Percentiles rank a stretch among this genome's conserved stretches.
These are phyloP conservation scores for Chrysemys picta DNA, from an alignment of 2,113 vertebrate species.

Conservation along the genomic window DNA sequence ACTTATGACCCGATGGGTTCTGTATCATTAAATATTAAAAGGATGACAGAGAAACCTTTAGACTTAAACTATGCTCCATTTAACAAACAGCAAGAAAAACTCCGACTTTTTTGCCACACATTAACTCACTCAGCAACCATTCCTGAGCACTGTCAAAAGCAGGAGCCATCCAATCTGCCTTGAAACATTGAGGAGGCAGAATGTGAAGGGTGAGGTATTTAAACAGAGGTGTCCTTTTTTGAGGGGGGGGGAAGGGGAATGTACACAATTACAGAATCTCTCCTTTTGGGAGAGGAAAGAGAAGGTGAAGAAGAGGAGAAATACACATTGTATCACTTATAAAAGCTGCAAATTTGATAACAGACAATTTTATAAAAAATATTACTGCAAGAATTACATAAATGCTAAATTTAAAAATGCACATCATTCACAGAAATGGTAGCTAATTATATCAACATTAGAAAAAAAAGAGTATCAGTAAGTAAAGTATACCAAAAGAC, in stretches of 20 bases:
- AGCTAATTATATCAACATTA: fast-evolving
- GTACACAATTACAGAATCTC: background rate
- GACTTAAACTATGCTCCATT: background rate
- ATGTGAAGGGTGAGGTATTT: background rate
- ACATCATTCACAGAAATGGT: background rate
- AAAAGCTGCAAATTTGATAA: background rate
- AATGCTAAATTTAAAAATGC: background rate
- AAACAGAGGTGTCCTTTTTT: background rate
- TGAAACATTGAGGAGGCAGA: background rate
- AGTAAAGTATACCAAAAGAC: background rate
- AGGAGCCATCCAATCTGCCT: background rate
- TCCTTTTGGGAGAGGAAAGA: background rate
- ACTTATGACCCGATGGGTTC: background rate
- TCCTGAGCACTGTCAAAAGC: background rate
- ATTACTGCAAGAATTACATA: background rate
- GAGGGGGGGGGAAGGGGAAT: background rate
- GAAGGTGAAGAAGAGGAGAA: background rate
- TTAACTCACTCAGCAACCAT: background rate
- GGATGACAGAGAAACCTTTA: background rate
- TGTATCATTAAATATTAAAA: background rate
- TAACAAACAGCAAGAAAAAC: background rate
- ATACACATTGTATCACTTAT: fast-evolving
- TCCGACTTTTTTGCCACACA: background rate
- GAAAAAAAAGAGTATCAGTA: background rate
- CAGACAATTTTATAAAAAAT: background rate